Base-by-base conservation (phyloP, 2,797 vertebrate genomes). In the Pseudochirops cupreus region DNA sequence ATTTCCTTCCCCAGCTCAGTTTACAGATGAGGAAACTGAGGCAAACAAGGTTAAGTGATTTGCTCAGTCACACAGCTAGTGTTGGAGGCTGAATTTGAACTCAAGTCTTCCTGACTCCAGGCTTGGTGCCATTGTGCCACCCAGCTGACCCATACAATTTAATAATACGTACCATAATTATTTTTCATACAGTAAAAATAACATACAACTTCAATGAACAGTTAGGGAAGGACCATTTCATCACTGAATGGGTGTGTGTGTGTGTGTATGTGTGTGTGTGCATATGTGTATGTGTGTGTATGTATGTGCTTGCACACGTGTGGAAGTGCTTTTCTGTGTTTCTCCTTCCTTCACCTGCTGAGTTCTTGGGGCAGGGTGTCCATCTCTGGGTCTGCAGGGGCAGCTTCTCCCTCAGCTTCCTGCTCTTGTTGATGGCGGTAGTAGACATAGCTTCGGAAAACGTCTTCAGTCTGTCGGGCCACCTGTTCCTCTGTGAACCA, bases 401-500 rank as follows among this genome's bases (percentile, higher is more conserved):
- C 89, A 1, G 98, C 98, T 0, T 95, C 98, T 18, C 98, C 98
- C 1, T 98, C 97, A 6, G 98, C 98, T 91, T 98, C 96, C 56
- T 98, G 98, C 92, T 99, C 99, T 97, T 98, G 98, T 29, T 96
- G 98, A 89, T 98, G 98, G 93, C 98, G 98, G 97, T 98, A 93
- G 96, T 96, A 98, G 91, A 98, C 98, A 4, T 98, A 99, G 97
- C 98, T 99, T 31, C 95, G 97, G 94, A 99, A 99, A 93, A 99
- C 99, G 93, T 98, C 98, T 95, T 98, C 98, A 0, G 99, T 98
- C 94, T 99, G 98, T 91, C 94, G 55, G 0, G 94, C 98, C 93
- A 99, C 99, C 1, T 98, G 97, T 92, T 97, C 98, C 14, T 99
- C 99, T 99, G 97, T 12, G 56, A 29, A 92, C 94, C 67, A 94